These are phyloP conservation scores for Panagrolaimus sp. DNA, from an alignment of 1,140 invertebrate species.

Conservation along the genomic window DNA sequence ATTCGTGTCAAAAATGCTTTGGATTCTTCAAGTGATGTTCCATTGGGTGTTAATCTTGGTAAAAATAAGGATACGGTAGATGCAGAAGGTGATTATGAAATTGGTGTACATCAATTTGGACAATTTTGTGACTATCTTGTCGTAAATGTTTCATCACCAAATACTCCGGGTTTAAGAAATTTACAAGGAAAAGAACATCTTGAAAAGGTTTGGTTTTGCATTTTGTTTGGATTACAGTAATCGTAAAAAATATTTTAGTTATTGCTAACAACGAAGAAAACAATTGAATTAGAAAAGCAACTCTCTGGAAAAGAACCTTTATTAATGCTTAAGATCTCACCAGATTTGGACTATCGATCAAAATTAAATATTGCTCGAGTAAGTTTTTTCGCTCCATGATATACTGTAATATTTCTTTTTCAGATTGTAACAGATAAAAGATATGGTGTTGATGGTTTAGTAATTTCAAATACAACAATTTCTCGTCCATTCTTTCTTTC, in stretches of 20 bases:
- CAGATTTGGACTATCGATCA: conserved; percentile 77
- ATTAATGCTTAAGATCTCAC: conserved; percentile 78
- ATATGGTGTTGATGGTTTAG: conserved; percentile 78
- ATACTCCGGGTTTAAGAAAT: conserved; percentile 81
- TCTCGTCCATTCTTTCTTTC: conserved; percentile 65
- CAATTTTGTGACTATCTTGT: conserved; percentile 64
- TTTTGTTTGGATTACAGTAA: too few relatives aligned
- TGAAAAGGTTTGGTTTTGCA: conserved; percentile 60
- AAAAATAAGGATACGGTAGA: conserved; percentile 81
- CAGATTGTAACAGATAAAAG: conserved; percentile 43
- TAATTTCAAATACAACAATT: conserved; percentile 88
- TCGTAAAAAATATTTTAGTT: conserved; percentile 39
- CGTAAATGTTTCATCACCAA: conserved; percentile 70
- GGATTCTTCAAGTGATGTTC: conserved; percentile 60
- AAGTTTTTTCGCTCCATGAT: conserved; percentile 36
- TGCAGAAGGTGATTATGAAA: conserved; percentile 73
- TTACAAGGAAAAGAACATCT: conserved; percentile 77
- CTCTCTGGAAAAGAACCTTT: conserved; percentile 67
- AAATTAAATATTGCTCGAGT: conserved; percentile 75
- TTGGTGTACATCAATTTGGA: conserved; percentile 62
- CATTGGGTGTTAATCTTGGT: conserved; percentile 66
- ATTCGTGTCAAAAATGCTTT: conserved; percentile 29
- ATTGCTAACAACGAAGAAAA: conserved; percentile 67
- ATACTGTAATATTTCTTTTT: not conserved
- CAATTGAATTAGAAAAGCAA: conserved; percentile 55